A percentile compares a stretch with the other conserved stretches of the same genome.
Evolutionary conservation across 2,113 vertebrate species (phyloP).

Genomic region (Trichechus manatus): DNA sequence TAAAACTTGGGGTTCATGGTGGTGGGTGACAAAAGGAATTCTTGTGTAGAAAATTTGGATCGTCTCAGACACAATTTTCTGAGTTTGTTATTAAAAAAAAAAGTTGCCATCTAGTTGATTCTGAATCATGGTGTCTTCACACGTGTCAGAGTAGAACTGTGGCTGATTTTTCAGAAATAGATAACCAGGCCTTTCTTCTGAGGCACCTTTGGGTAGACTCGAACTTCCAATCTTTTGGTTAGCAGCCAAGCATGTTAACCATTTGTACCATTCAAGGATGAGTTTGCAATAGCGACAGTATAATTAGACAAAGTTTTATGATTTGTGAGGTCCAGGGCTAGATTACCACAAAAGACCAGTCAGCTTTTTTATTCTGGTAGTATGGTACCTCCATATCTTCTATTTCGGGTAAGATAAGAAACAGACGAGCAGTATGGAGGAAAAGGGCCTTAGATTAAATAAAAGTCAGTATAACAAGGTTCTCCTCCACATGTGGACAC

Average conservation of each 20-base stretch:
- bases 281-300: neutral
- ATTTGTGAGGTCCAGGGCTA: neutral
- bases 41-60: neutral
- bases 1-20: neutral
- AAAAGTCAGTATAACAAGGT: neutral
- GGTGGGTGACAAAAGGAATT: neutral
- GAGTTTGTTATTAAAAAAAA: neutral
- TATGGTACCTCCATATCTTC: neutral
- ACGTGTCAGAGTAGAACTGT: neutral
- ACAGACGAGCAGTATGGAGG: neutral
- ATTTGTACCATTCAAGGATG: neutral
- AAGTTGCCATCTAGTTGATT: neutral
- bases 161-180: neutral
- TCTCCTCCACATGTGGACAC: neutral
- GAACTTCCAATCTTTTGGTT: neutral
- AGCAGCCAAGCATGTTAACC: neutral
- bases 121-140: neutral
- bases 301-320: neutral
- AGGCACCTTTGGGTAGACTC: neutral
- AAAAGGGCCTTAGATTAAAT: neutral
- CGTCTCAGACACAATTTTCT: neutral
- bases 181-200: neutral
- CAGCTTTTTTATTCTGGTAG: neutral
- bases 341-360: neutral
- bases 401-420: slow-evolving; percentile 6